These are phyloP conservation scores for Anthoptus insignis DNA, from an alignment of 2,888 invertebrate species.

Conservation along the genomic window DNA sequence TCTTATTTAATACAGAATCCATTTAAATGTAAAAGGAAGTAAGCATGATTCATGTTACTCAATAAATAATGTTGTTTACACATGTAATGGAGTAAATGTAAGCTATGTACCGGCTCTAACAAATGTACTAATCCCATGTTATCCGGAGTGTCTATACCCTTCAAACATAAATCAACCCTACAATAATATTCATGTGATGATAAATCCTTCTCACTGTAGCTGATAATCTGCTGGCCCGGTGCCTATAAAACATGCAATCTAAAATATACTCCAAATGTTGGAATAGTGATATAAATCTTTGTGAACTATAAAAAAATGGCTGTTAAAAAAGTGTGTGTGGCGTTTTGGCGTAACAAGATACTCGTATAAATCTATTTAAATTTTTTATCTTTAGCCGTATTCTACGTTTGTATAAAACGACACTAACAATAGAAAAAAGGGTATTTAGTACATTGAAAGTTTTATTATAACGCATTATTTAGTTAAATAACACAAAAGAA, in stretches of 20 bases:
- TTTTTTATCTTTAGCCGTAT: too few species aligned
- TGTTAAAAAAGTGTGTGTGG: background rate
- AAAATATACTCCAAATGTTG: conserved; percentile 1
- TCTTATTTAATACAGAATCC: too few species aligned
- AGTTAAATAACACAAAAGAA: too few species aligned
- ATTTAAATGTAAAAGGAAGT: too few species aligned
- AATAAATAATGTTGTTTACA: background rate
- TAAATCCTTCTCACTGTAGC: conserved; percentile 10
- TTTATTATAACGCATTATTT: too few species aligned
- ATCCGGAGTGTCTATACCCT: conserved; percentile 30
- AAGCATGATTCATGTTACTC: background rate
- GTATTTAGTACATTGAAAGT: too few species aligned
- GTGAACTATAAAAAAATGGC: background rate
- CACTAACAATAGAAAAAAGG: too few species aligned
- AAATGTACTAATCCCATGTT: conserved; percentile 25
- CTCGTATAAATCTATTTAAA: too few species aligned
- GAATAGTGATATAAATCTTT: background rate
- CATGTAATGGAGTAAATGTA: background rate
- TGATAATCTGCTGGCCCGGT: conserved; percentile 9
- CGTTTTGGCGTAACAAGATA: too few species aligned
- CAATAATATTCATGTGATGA: conserved; percentile 29
- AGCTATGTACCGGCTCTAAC: too few species aligned
- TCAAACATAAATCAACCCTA: conserved; percentile 27
- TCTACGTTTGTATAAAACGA: too few species aligned
- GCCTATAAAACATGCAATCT: conserved; percentile 13